Evolutionary conservation across 2,888 invertebrate species (phyloP).

Genomic region (Eurytoma californica): DNA sequence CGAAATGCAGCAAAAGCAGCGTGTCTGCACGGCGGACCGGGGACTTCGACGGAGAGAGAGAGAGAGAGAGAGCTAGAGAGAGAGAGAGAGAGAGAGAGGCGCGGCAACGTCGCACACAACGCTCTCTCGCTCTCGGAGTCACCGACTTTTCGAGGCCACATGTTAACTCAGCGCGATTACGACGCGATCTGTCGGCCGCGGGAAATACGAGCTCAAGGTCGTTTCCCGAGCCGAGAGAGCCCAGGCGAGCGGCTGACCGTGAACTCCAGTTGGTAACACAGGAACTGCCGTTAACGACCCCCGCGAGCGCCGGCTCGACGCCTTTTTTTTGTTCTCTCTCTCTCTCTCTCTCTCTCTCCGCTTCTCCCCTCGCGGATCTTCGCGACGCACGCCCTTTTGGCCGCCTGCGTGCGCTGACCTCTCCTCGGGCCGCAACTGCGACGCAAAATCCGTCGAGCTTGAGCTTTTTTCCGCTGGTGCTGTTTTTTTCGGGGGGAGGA

Average conservation of each 20-base stretch:
- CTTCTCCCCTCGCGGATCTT: too few relatives aligned
- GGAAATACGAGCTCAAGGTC: conserved; percentile 73
- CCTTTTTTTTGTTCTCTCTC: not conserved
- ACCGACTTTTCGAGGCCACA: conserved; percentile 75
- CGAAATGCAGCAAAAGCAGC: too few relatives aligned
- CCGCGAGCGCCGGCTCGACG: not conserved
- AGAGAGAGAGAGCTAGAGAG: not conserved
- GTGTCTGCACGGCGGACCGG: too few relatives aligned
- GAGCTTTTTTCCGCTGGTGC: too few relatives aligned
- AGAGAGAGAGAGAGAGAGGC: conserved; percentile 32
- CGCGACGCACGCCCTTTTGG: not conserved
- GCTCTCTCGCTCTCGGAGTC: conserved; percentile 65
- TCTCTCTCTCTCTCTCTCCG: not conserved
- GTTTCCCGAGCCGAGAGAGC: conserved; percentile 39
- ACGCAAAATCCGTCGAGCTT: too few relatives aligned
- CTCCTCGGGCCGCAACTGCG: too few relatives aligned
- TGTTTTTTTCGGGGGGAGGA: too few relatives aligned
- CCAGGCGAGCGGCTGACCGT: conserved; percentile 59
- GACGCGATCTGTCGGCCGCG: conserved; percentile 73
- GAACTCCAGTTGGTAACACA: conserved; percentile 69
- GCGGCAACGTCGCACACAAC: conserved; percentile 67
- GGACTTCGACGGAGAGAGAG: not conserved
- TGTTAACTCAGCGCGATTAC: conserved; percentile 70
- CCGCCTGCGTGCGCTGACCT: not conserved
- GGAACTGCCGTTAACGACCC: conserved; percentile 60